Percentiles rank a stretch among this genome's conserved stretches.
Conservation (phyloP, 2,888 invertebrate species). For the Andrena dorsata region DNA sequence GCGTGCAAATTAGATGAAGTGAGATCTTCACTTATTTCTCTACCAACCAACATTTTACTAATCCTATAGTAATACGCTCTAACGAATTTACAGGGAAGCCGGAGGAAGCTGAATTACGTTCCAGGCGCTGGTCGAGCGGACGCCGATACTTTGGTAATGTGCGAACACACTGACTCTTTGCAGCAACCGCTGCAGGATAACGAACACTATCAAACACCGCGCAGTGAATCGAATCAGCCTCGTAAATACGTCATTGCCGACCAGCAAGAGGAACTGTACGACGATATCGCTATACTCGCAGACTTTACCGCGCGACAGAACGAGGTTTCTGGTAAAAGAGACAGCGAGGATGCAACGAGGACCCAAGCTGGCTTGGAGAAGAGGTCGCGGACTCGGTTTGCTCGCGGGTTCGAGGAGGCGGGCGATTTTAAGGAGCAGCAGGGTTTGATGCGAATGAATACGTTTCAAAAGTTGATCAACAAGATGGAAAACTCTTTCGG, state of each 20-base stretch:
- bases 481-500: slow-evolving; percentile 79
- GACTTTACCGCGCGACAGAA: slow-evolving; percentile 76
- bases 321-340: slow-evolving; percentile 46
- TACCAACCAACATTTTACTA: too few relatives aligned
- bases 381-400: slow-evolving; percentile 78
- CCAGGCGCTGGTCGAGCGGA: neutral
- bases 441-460: slow-evolving; percentile 69
- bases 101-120: neutral
- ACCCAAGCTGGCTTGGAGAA: slow-evolving; percentile 58
- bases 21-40: neutral
- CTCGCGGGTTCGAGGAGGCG: slow-evolving; percentile 57
- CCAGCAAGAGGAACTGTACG: slow-evolving; percentile 77
- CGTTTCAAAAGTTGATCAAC: slow-evolving; percentile 79
- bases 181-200: slow-evolving; percentile 48
- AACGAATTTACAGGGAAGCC: slow-evolving; percentile 4
- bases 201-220: slow-evolving; percentile 80
- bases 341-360: slow-evolving; percentile 32
- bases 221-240: slow-evolving; percentile 48
- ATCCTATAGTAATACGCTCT: neutral
- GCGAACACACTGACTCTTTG: neutral
- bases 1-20: slow-evolving; percentile 30
- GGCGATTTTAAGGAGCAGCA: slow-evolving; percentile 63
- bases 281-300: slow-evolving; percentile 78
- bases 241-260: slow-evolving; percentile 20
- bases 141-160: neutral